Base-by-base conservation (phyloP, 2,888 invertebrate species). In the Hydroisotoma schaefferi region DNA sequence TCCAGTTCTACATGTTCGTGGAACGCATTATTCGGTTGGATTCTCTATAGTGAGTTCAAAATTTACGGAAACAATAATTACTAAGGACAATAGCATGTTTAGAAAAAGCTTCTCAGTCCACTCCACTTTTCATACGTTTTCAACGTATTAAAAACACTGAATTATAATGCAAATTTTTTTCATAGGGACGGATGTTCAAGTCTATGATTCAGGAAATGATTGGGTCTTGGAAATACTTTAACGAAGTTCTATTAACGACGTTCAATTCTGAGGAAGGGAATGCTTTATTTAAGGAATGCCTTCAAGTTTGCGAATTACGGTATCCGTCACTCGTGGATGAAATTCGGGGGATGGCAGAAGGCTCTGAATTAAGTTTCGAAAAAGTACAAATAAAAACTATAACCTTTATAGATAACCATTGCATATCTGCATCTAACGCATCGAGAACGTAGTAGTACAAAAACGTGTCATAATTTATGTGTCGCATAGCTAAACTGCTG, bases 11-110 rank as follows among this genome's bases (percentile, higher is more conserved):
- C 84, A 87, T 76, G 85, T 87, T 1, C 80, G 83, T 68, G 92
- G 91, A 54, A 87, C 86, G 0, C 87, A 91, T 76, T 92, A 91
- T 75, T 89, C 91, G 75, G 87, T 92, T 56, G 92, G 92, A 63
- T 90, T 82, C 74, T 89, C 90, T 79, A 84, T 88, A 79, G 92
- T 91, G 79, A 84, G 87, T 80, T n/a, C n/a, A n/a, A n/a, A n/a
- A n/a, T n/a, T n/a, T n/a, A n/a, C n/a, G n/a, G n/a, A n/a, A n/a
- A n/a, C n/a, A n/a, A n/a, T n/a, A n/a, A n/a, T n/a, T n/a, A n/a
- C n/a, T n/a, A n/a, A n/a, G n/a, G n/a, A n/a, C n/a, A n/a, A n/a
- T n/a, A n/a, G n/a, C n/a, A n/a, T n/a, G n/a, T n/a, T n/a, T n/a
- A n/a, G n/a, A n/a, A n/a, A n/a, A n/a, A n/a, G n/a, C n/a, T n/a